A percentile compares a stretch with the other conserved stretches of the same genome.
Conservation (phyloP, 2,888 invertebrate genomes). For the Catocala fraxini region DNA sequence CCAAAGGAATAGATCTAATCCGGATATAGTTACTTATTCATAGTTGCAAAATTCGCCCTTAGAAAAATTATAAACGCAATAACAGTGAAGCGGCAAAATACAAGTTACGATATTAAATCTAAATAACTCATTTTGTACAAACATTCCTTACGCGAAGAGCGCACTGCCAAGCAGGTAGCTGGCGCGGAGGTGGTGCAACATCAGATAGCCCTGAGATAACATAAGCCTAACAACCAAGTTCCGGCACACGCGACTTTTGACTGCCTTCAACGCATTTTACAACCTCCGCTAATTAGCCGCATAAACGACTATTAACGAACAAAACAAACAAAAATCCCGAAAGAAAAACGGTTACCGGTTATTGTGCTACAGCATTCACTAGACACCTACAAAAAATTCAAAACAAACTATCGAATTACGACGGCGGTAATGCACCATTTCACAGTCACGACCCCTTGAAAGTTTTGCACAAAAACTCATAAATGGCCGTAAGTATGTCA, state of each 20-base stretch:
- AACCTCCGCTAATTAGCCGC: conserved; percentile 68
- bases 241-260: conserved; percentile 76
- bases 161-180: conserved; percentile 29
- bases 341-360: conserved; percentile 58
- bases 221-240: conserved; percentile 72
- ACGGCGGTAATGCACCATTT: conserved; percentile 78
- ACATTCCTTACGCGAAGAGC: conserved; percentile 37
- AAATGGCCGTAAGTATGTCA: conserved; percentile 74
- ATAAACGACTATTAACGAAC: conserved; percentile 51
- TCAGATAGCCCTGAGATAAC: conserved; percentile 81
- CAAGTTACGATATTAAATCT: conserved; percentile 37
- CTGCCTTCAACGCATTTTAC: conserved; percentile 65
- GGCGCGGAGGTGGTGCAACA: conserved; percentile 66
- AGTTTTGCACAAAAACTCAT: conserved; percentile 72
- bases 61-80: conserved; percentile 30
- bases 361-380: conserved; percentile 51
- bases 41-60: conserved; percentile 34
- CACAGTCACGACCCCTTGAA: conserved; percentile 81
- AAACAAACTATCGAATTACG: conserved; percentile 72
- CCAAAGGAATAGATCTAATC: conserved; percentile 1
- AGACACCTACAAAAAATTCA: conserved; percentile 64
- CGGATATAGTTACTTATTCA: conserved; percentile 9
- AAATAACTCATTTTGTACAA: conserved; percentile 44
- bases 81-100: conserved; percentile 28
- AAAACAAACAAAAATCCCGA: conserved; percentile 40